A percentile compares a stretch with the other conserved stretches of the same genome.
phyloP scores from a whole-genome alignment of 1,140 invertebrate genomes.

The Acromyrmex heyeri region DNA sequence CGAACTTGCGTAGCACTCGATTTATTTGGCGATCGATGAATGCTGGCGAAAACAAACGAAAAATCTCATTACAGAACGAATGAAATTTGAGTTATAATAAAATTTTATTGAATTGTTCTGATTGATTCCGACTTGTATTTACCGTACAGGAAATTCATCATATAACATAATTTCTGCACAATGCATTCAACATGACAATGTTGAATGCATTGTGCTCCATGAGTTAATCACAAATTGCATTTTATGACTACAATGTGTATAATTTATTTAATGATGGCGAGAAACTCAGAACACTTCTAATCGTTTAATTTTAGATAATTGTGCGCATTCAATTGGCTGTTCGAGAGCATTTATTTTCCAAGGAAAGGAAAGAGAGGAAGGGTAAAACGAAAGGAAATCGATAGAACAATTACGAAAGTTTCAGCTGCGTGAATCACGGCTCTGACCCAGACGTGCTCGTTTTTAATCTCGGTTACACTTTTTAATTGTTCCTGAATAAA shows the following conservation, averaged over 20 bases:
- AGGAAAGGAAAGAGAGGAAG: slow-evolving; percentile 33
- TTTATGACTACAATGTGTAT: not conserved
- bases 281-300: slow-evolving; percentile 70
- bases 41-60: not conserved
- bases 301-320: slow-evolving; percentile 76
- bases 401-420: slow-evolving; percentile 83
- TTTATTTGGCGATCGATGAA: slow-evolving; percentile 14
- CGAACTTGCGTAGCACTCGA: not conserved
- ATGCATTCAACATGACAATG: too few relatives aligned
- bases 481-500: slow-evolving; percentile 37
- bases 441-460: not conserved
- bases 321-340: slow-evolving; percentile 64
- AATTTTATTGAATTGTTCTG: not conserved
- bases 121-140: not conserved
- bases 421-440: slow-evolving; percentile 54
- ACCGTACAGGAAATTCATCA: not conserved
- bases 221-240: not conserved
- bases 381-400: slow-evolving; percentile 55
- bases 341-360: slow-evolving; percentile 73
- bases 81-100: not conserved
- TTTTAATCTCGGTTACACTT: slow-evolving; percentile 49
- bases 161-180: not conserved
- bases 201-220: too few relatives aligned
- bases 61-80: not conserved
- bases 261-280: not conserved